phyloP scores from a whole-genome alignment of 2,113 vertebrate genomes.

The Laterallus jamaicensis region DNA sequence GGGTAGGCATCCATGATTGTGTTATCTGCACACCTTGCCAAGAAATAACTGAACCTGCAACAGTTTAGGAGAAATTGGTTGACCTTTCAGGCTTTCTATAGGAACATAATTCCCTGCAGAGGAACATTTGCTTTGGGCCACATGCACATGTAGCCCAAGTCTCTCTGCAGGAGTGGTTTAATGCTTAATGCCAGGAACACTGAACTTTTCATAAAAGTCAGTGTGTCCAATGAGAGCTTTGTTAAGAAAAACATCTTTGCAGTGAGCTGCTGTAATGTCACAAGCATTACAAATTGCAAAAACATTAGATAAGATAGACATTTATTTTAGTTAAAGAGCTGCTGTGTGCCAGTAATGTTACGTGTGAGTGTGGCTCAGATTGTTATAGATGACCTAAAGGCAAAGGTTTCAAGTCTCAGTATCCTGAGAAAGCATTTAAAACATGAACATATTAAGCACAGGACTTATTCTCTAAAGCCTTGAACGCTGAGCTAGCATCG shows the following conservation, averaged over 20 bases:
- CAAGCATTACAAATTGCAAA: not conserved
- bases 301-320: not conserved
- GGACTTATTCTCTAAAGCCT: not conserved
- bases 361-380: not conserved
- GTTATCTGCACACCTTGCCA: not conserved
- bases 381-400: not conserved
- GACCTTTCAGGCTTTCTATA: not conserved
- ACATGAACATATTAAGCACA: not conserved
- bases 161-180: not conserved
- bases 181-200: not conserved
- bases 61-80: not conserved
- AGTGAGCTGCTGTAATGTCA: not conserved
- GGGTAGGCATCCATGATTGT: not conserved
- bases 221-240: not conserved
- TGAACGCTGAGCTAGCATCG: not conserved
- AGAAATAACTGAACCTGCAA: not conserved
- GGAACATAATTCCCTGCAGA: not conserved
- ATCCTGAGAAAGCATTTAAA: not conserved
- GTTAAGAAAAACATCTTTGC: not conserved
- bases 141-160: not conserved
- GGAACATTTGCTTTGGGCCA: not conserved
- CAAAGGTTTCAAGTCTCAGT: not conserved
- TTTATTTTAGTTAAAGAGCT: not conserved
- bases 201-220: not conserved
- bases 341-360: not conserved